Evolutionary conservation across 1,140 invertebrate genomes (phyloP).

Genomic region (Pseudomyrmex dendroicus): DNA sequence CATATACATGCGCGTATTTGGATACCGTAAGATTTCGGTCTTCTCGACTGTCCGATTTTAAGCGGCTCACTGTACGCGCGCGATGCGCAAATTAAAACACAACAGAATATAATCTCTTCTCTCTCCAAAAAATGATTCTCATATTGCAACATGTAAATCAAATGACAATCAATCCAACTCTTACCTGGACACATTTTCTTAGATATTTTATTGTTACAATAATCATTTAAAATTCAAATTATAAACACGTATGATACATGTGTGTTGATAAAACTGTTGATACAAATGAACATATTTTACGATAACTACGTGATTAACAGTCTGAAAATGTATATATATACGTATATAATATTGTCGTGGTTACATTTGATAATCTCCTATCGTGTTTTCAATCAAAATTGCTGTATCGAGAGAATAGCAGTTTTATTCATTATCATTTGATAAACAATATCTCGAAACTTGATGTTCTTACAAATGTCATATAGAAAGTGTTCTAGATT

Average conservation of each 20-base stretch:
- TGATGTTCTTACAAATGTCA: background rate
- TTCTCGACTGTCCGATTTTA: background rate
- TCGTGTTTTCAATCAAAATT: background rate
- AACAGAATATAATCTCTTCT: background rate
- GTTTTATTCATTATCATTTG: background rate
- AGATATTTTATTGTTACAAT: background rate
- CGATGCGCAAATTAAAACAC: background rate
- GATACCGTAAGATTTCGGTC: constrained; percentile 67
- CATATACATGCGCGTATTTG: constrained; percentile 18
- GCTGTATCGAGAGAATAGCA: background rate
- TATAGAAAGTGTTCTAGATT: constrained; percentile 9
- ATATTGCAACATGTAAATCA: constrained; percentile 38
- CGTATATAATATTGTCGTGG: background rate
- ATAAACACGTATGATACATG: background rate
- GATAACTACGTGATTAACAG: background rate
- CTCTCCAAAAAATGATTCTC: background rate
- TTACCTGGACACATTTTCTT: background rate
- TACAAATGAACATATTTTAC: background rate
- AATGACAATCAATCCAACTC: constrained; percentile 2
- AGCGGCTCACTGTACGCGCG: constrained; percentile 12
- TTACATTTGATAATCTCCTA: background rate
- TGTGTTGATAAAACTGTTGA: too few relatives aligned
- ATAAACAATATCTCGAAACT: background rate
- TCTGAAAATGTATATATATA: background rate
- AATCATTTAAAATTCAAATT: constrained; percentile 26